Conservation (phyloP, 2,797 vertebrate species). For the Lateolabrax maculatus region DNA sequence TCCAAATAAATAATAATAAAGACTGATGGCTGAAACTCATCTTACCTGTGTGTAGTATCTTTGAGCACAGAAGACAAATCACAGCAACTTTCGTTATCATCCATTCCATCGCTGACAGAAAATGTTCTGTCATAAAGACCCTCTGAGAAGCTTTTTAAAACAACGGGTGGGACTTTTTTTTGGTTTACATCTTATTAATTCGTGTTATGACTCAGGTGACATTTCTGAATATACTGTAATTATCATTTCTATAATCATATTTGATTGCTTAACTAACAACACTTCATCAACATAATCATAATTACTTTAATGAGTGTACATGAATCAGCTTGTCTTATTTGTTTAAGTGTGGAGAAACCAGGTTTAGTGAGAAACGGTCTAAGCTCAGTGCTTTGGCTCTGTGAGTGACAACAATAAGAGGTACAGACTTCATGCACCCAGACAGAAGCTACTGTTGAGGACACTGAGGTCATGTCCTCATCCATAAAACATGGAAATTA, state of each 20-base stretch:
- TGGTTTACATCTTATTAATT: not conserved
- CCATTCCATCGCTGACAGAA: slow-evolving; percentile 37
- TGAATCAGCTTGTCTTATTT: slow-evolving; percentile 14
- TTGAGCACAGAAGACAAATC: slow-evolving; percentile 23
- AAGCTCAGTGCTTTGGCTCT: not conserved
- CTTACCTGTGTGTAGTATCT: slow-evolving; percentile 32
- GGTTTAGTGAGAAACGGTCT: too few relatives aligned
- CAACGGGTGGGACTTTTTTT: not conserved
- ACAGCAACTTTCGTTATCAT: not conserved
- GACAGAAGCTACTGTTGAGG: not conserved
- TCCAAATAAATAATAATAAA: not conserved
- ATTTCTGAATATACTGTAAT: not conserved
- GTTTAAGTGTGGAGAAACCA: not conserved
- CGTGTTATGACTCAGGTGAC: slow-evolving; percentile 13
- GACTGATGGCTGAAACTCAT: not conserved
- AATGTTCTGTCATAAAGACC: too few relatives aligned
- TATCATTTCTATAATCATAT: not conserved
- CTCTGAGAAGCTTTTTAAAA: slow-evolving; percentile 24
- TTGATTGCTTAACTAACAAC: not conserved
- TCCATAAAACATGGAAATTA: not conserved
- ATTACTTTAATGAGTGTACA: not conserved
- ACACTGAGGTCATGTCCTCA: not conserved
- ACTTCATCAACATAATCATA: not conserved
- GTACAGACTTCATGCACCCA: not conserved
- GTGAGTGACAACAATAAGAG: not conserved